phyloP scores from a whole-genome alignment of 2,113 vertebrate genomes.

The Lampris incognitus region DNA sequence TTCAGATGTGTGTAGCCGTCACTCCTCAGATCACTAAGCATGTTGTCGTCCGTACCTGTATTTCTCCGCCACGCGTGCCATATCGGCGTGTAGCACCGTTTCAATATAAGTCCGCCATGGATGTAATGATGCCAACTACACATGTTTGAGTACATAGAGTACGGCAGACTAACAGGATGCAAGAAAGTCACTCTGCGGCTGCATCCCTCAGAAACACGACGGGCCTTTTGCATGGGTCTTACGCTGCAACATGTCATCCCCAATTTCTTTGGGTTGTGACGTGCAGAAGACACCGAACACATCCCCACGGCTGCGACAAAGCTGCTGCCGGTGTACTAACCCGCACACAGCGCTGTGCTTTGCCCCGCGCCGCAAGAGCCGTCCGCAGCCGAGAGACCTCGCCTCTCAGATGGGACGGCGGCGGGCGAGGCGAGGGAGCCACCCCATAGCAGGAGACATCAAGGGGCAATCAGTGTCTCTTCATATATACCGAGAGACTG shows the following conservation, averaged over 20 bases:
- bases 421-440: constrained; percentile 59
- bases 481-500: constrained; percentile 86
- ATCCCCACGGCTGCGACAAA: constrained; percentile 37
- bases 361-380: constrained; percentile 37
- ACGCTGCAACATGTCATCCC: constrained; percentile 31
- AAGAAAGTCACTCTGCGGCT: not conserved
- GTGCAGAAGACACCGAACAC: constrained; percentile 42
- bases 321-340: constrained; percentile 28
- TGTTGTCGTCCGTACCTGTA: constrained; percentile 24
- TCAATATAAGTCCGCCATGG: constrained; percentile 11
- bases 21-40: not conserved
- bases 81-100: constrained; percentile 29
- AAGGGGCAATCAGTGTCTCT: constrained; percentile 85
- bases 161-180: not conserved
- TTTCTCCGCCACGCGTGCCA: constrained; percentile 15
- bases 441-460: constrained; percentile 79
- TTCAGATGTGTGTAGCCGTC: not conserved
- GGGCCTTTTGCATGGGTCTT: constrained; percentile 21
- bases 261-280: constrained; percentile 16
- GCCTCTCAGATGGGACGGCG: constrained; percentile 73
- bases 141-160: constrained; percentile 11
- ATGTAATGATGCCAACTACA: constrained; percentile 11
- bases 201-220: not conserved
- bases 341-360: constrained; percentile 42
- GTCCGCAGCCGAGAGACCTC: constrained; percentile 61